Base-by-base conservation (phyloP, 2,113 vertebrate species). In the Prolemur simus region DNA sequence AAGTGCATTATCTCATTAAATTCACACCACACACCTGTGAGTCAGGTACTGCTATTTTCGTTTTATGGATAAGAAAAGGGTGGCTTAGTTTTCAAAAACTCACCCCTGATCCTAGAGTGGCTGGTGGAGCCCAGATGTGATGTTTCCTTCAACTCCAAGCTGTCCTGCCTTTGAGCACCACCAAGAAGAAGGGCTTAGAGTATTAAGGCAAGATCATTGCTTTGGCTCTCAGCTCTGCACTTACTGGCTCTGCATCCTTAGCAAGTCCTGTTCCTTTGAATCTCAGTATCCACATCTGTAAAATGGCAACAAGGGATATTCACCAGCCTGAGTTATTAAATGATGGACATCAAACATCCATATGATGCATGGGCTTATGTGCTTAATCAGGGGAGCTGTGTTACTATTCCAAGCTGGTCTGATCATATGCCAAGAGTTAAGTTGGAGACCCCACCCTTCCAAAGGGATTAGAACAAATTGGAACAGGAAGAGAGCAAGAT, bases 271-370 rank as follows among this genome's bases (percentile, higher is more conserved):
- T 17, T 3, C 3, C 60, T 49, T 47, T 47, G 63, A 39, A 47
- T n/a, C 88, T 73, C 25, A 10, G 12, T 63, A 47, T 84, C 4
- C 12, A 0, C 3, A 42, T 58, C 77, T 78, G 39, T 21, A 11
- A 21, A 45, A 32, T 11, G 49, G 25, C 17, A 25, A 6, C 63
- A 13, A 21, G 71, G 0, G 9, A 45, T 1, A 0, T 10, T 66
- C 34, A 11, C 1, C 29, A 47, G 3, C 1, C 1, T 17, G 14
- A 56, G 7, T 32, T 10, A 15, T 37, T 39, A 42, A 23, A 3
- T 1, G 6, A 6, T 15, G 2, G 0, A 1, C 34, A 1, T 39
- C 21, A 13, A 52, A 5, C 20, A 5, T 56, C n/a, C 3, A 3
- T 0, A 0, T 56, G 21, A n/a, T 6, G 39, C 56, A 20, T 6